Evolutionary conservation across 2,888 invertebrate genomes (phyloP).

Genomic region (Philereme transversata): DNA sequence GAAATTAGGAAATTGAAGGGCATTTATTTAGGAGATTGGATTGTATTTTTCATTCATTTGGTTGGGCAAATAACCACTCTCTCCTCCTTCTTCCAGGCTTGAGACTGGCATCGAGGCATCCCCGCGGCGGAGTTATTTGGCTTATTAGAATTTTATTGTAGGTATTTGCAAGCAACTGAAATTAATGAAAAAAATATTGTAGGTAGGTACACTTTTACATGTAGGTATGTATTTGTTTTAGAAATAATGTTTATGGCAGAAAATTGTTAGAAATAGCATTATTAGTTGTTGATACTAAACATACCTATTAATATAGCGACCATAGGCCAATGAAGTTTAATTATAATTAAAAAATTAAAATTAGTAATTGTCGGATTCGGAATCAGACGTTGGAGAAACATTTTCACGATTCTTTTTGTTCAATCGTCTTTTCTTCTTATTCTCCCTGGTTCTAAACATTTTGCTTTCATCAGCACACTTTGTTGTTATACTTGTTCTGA

Average conservation of each 20-base stretch:
- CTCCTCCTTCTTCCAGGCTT: slow-evolving; percentile 50
- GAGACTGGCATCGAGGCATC: slow-evolving; percentile 42
- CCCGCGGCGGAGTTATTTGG: slow-evolving; percentile 44
- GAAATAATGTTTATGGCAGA: too few species aligned
- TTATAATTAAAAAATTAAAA: neutral
- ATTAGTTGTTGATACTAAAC: too few species aligned
- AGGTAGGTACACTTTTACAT: too few species aligned
- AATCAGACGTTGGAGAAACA: slow-evolving; percentile 43
- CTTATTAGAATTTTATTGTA: slow-evolving; percentile 6
- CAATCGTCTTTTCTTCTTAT: slow-evolving; percentile 47
- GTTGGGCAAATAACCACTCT: slow-evolving; percentile 27
- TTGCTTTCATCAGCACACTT: slow-evolving; percentile 86
- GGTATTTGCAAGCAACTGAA: slow-evolving; percentile 11
- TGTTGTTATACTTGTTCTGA: slow-evolving; percentile 83
- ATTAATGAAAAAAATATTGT: neutral
- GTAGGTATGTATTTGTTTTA: too few species aligned
- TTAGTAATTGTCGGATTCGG: slow-evolving; percentile 34
- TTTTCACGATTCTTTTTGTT: slow-evolving; percentile 47
- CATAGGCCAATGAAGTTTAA: neutral
- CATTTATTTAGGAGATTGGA: too few species aligned
- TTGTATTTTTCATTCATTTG: too few species aligned
- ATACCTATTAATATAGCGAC: too few species aligned
- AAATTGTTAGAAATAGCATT: too few species aligned
- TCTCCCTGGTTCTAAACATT: slow-evolving; percentile 70
- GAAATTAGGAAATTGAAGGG: too few species aligned